These are phyloP conservation scores for Drosophila auraria DNA, from an alignment of 1,140 invertebrate species.

Conservation along the genomic window DNA sequence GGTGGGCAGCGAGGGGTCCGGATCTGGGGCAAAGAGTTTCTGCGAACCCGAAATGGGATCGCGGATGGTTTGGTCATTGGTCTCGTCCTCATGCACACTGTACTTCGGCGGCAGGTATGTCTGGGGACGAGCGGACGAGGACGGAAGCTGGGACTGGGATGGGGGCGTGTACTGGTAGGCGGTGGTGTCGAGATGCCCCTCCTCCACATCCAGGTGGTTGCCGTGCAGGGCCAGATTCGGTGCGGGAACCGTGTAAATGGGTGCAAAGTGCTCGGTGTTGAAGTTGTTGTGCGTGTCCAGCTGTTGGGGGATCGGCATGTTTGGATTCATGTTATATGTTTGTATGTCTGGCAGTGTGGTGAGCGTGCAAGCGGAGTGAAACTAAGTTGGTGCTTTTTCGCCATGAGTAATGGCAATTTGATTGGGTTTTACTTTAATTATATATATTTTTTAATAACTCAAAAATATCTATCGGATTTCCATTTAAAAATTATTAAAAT, in stretches of 20 bases:
- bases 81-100: slow-evolving; percentile 85
- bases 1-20: slow-evolving; percentile 85
- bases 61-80: slow-evolving; percentile 83
- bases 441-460: background rate
- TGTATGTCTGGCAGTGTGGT: slow-evolving; percentile 17
- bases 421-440: background rate
- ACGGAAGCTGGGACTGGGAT: slow-evolving; percentile 34
- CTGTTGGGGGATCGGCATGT: slow-evolving; percentile 56
- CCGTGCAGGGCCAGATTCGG: slow-evolving; percentile 87
- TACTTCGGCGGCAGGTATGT: slow-evolving; percentile 76
- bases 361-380: slow-evolving; percentile 1
- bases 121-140: slow-evolving; percentile 40
- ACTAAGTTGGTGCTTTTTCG: slow-evolving; percentile 1
- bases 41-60: slow-evolving; percentile 83
- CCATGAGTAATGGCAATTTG: slow-evolving; percentile 5
- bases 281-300: slow-evolving; percentile 71
- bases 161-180: slow-evolving; percentile 59
- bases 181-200: slow-evolving; percentile 52
- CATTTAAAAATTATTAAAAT: no score
- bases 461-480: background rate
- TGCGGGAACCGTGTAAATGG: slow-evolving; percentile 93
- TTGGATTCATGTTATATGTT: slow-evolving; percentile 17
- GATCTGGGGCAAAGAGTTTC: slow-evolving; percentile 86
- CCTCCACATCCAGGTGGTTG: slow-evolving; percentile 73
- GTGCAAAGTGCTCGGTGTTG: slow-evolving; percentile 86